Base-by-base conservation (phyloP, 92 coral and sea anemone genomes). In the Phenganax subtilis region DNA sequence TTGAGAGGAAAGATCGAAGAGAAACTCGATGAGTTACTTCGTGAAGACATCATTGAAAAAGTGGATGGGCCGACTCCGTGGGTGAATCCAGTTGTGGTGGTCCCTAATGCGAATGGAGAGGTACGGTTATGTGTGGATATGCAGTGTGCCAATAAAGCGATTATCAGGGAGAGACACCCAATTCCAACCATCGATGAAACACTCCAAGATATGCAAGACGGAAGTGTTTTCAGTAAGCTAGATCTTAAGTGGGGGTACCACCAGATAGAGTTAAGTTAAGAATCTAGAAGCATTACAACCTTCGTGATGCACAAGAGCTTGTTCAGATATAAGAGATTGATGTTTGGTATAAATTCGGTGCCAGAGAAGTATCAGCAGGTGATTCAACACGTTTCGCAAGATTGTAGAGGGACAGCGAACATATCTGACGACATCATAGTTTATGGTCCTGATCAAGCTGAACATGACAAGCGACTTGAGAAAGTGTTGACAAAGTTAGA, bases 401-500 rank as follows among this genome's bases (percentile, higher is more conserved):
- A 16, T 4, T 28, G 82, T 17, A 44, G 53, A 31, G 86, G 72
- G 37, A 55, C 84, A 28, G 85, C 68, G 62, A 87, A 85, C 72
- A 85, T 88, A 10, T 81, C 89, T 29, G 88, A 88, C 47, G 88
- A 85, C 72, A 85, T 88, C 55, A 72, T 85, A 54, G 76, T 88
- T 12, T 28, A 54, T 78, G 91, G 85, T 30, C 11, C 62, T 17
- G n/a, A 76, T 55, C 57, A 61, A 54, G 80, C 53, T 54, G 81
- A 82, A 52, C 84, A 81, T 85, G 88, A 85, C 80, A 29, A 15
- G 77, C 55, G 76, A 47, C 16, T 88, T 20, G 81, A 80, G 57
- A 10, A 82, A 71, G 84, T 78, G 54, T 55, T 88, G 52, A 44
- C 27, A 47, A 57, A 58, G 27, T 70, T 81, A 47, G 77, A n/a